A percentile compares a stretch with the other conserved stretches of the same genome.
Conservation (phyloP, 2,113 vertebrate species). For the Rhabdomys dilectus region DNA sequence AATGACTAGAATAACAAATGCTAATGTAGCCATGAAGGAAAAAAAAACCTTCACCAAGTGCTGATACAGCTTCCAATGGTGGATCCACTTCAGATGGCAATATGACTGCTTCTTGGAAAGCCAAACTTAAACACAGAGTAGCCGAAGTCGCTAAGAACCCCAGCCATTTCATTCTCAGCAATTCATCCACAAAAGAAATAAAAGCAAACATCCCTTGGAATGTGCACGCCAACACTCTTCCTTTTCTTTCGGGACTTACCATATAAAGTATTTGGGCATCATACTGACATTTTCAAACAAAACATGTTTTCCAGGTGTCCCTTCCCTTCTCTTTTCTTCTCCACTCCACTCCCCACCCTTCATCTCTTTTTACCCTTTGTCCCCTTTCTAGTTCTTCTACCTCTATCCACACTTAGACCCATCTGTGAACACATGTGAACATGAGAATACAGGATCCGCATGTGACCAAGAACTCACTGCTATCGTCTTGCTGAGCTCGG, state of each 20-base stretch:
- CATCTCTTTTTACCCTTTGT: no score
- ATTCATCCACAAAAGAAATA: conserved; percentile 11
- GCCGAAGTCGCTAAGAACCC: neutral
- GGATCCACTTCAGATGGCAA: neutral
- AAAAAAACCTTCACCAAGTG: neutral
- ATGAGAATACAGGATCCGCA: neutral
- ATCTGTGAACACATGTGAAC: no score
- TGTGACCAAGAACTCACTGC: no score
- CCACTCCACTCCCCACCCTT: neutral
- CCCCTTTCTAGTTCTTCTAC: neutral
- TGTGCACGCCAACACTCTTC: neutral
- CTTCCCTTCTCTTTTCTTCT: no score
- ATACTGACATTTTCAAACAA: neutral
- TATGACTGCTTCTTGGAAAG: neutral
- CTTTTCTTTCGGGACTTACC: neutral
- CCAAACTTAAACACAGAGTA: neutral
- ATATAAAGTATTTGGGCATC: neutral
- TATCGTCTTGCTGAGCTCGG: neutral
- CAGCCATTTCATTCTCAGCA: neutral
- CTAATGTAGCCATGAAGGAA: no score
- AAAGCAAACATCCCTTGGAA: neutral
- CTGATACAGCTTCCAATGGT: neutral
- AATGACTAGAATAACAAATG: neutral
- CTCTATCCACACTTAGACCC: neutral
- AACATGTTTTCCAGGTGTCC: neutral